Percentiles rank a stretch among this genome's conserved stretches.
Conservation (phyloP, 1,140 invertebrate species). For the Macrobrachium nipponense region DNA sequence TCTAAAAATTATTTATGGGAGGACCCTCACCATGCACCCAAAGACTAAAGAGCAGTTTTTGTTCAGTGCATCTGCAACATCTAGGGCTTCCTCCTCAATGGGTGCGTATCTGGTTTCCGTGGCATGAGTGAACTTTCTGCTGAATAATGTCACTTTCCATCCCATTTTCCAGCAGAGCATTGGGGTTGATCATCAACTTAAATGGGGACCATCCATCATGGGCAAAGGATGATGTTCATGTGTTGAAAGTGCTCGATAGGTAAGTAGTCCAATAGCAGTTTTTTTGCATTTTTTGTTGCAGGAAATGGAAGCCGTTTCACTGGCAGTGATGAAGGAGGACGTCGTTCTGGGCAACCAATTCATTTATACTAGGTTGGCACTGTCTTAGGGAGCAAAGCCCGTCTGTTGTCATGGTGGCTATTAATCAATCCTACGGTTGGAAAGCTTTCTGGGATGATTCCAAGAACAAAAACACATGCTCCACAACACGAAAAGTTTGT, state of each 20-base stretch:
- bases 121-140: too few relatives aligned
- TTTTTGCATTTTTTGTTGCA: neutral
- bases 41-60: too few relatives aligned
- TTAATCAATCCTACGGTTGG: neutral
- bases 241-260: slow-evolving; percentile 8
- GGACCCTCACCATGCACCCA: too few relatives aligned
- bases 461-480: neutral
- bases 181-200: too few relatives aligned
- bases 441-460: neutral
- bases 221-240: neutral
- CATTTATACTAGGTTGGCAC: neutral
- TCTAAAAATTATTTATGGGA: too few relatives aligned
- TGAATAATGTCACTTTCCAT: too few relatives aligned
- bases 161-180: too few relatives aligned
- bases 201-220: neutral
- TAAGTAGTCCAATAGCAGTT: too few relatives aligned
- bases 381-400: neutral
- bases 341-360: neutral
- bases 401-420: neutral
- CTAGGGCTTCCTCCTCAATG: too few relatives aligned
- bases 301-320: neutral
- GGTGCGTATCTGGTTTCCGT: too few relatives aligned
- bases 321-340: neutral
- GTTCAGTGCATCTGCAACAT: too few relatives aligned
- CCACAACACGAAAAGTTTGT: neutral